phyloP scores from a whole-genome alignment of 2,797 vertebrate species.

The Galagoides demidoff region DNA sequence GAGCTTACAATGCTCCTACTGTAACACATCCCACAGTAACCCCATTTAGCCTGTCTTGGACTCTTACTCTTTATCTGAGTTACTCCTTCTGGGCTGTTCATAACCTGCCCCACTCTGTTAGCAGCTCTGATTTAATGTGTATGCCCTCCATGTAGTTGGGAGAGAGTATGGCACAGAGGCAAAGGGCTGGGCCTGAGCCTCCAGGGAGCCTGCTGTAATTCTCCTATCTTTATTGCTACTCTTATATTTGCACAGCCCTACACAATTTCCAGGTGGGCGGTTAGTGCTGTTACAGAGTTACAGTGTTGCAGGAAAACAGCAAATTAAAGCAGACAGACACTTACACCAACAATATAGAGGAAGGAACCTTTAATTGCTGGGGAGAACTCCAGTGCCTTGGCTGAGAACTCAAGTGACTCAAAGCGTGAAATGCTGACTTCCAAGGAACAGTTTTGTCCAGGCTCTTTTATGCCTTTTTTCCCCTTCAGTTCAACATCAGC shows the following conservation, averaged over 20 bases:
- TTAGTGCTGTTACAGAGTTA: background rate
- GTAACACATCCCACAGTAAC: too few relatives aligned
- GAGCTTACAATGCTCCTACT: background rate
- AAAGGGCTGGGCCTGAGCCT: background rate
- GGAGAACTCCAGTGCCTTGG: too few relatives aligned
- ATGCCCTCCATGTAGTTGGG: background rate
- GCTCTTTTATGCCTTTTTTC: too few relatives aligned
- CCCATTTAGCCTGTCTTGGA: background rate
- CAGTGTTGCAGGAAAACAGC: too few relatives aligned
- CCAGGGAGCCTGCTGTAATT: fast-evolving
- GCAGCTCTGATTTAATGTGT: background rate
- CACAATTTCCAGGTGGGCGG: background rate
- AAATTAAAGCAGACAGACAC: too few relatives aligned
- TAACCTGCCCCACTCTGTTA: background rate
- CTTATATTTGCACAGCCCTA: background rate
- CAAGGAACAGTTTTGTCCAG: too few relatives aligned
- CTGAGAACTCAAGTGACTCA: too few relatives aligned
- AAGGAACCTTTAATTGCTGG: too few relatives aligned
- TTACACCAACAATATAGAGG: too few relatives aligned
- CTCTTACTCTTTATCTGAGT: background rate
- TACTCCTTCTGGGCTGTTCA: background rate
- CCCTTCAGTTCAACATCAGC: too few relatives aligned
- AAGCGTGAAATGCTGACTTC: too few relatives aligned
- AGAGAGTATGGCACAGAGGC: background rate
- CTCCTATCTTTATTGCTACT: background rate